phyloP scores from a whole-genome alignment of 2,113 vertebrate genomes.

The Hydropotes inermis region DNA sequence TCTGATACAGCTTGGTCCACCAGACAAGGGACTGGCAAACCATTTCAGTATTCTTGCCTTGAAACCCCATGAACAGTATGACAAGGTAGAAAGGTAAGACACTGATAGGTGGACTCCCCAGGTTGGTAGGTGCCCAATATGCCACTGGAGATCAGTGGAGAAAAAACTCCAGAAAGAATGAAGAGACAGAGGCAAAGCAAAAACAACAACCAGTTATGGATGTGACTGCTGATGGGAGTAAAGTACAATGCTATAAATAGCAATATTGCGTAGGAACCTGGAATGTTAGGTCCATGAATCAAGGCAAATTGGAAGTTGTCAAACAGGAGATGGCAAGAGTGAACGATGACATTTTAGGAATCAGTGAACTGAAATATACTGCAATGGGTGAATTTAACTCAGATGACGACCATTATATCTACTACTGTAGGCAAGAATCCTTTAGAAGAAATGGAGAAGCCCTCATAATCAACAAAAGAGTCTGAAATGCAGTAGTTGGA shows the following conservation, averaged over 20 bases:
- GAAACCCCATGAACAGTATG: background rate
- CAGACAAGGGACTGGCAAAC: background rate
- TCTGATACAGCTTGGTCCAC: background rate
- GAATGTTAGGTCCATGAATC: background rate
- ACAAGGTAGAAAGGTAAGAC: background rate
- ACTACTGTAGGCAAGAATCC: background rate
- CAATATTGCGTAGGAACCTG: background rate
- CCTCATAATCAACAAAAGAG: background rate
- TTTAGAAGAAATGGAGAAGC: background rate
- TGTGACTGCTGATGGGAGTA: background rate
- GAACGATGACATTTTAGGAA: rapidly evolving
- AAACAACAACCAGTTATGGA: background rate
- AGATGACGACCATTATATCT: background rate
- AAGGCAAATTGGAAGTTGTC: background rate
- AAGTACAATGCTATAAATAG: background rate
- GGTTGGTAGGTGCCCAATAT: background rate
- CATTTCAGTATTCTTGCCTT: background rate
- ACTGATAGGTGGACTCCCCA: background rate
- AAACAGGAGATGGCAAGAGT: background rate
- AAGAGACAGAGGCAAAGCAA: background rate
- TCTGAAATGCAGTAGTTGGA: background rate
- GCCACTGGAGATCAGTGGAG: background rate
- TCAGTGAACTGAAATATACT: background rate
- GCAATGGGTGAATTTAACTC: background rate
- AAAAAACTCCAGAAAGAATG: background rate